Evolutionary conservation across 2,888 invertebrate genomes (phyloP), one percentile per base, ranked within the genome.

Genomic region (Anticlea derivata): DNA sequence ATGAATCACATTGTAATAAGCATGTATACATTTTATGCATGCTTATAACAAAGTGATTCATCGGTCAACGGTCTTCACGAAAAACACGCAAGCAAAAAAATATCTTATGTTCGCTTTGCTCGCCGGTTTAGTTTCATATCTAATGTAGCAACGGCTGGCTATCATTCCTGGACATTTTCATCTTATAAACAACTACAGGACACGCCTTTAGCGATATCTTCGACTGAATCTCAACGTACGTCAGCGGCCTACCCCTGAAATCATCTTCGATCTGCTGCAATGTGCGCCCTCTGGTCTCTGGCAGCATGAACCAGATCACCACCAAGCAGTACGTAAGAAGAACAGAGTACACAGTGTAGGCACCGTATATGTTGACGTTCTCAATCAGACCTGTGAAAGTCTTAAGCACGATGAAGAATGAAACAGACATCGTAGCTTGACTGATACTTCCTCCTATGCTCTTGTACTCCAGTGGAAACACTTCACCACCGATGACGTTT

Each of bases 401-500:
- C 77, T 94, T 94, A 1, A 94, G 90, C 5, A 92, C 92, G 1
- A 91, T 10, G 64, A 95, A 95, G 57, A 92, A 92, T 34, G 92
- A 87, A 1, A 87, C 64, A 31, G 93, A 93, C 12, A 91, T 89
- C 1, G 92, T 87, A 26, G 92, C 88, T 12, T 93, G 80, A 7
- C 92, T 92, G 6, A 94, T 79, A 0, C 93, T 93, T 1, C 93
- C 92, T 1, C 94, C 94, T 0, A 93, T 75, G 13, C 93, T 93
- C 43, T 93, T 85, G 39, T 91, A 91, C 37, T 90, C 86, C 13
- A 92, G 79, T 1, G 94, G 91, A 57, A 94, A 94, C 0, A 95
- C 85, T 69, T 95, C 95, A 0, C 94, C 94, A 24, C 93, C 92
- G 78, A 95, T 92, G 3, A 94, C 92, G 83, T 93, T 94, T 0